Evolutionary conservation across 2,797 vertebrate genomes (phyloP), one percentile per base, ranked within the genome.

Genomic region (Leptodactylus fallax): DNA sequence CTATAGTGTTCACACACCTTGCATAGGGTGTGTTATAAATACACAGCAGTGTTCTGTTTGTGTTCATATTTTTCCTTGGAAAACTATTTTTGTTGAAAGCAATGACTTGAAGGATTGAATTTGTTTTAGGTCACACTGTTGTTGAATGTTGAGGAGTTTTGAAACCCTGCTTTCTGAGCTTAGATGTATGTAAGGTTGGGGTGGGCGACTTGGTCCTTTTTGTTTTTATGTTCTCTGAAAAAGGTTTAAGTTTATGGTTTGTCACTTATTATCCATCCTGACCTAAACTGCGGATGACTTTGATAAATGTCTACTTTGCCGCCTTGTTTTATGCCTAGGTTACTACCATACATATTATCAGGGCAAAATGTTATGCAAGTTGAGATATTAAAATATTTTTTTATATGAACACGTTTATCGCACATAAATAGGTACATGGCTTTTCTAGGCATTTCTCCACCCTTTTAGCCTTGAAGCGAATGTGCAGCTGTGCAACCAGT

Each of bases 11-110:
- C 91, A 93, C 92, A 93, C 92, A 93, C 91, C 93, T 93, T 92
- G 92, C 93, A 25, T 93, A 93, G 94, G 93, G 91, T 92, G 87
- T 92, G 91, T 92, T 92, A 91, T 91, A 92, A 95, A 90, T 25
- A 88, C 88, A 36, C 89, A 72, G 91, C 90, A 87, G 83, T 87
- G 81, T 89, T 92, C 89, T 86, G 1, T 58, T 93, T 86, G 23
- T 90, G 92, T 90, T 88, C 27, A 3, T 85, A 88, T 91, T 36
- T 78, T 77, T 81, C 63, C 19, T 87, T 23, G 36, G 78, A n/a
- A 87, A 81, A 25, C 36, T 25, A 8, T 85, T 76, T 74, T 76
- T 51, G 51, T 65, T 80, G 10, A 56, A 58, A 74, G 10, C 23
- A 53, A 82, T 71, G 69, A 61, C 14, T 60, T 80, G 56, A 81